Percentiles rank a stretch among this genome's conserved stretches.
Evolutionary conservation across 2,113 vertebrate species (phyloP).

Genomic region (Zapornia atra): DNA sequence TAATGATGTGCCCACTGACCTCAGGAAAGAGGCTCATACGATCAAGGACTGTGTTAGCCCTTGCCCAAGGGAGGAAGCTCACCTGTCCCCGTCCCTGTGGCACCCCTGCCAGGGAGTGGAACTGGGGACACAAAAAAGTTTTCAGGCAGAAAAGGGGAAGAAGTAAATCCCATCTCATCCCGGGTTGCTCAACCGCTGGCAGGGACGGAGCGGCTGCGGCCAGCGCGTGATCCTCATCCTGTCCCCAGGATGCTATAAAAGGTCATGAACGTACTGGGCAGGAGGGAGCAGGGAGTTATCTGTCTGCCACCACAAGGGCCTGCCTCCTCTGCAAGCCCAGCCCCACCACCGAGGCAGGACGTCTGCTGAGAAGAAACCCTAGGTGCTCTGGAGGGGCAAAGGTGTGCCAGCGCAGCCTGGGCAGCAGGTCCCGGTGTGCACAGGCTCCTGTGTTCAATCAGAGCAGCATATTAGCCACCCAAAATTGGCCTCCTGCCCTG

Average conservation of each 20-base stretch:
- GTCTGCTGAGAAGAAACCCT: not conserved
- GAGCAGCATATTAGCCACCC: not conserved
- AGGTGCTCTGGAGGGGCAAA: rapidly evolving
- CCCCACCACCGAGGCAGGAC: not conserved
- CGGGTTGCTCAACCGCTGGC: not conserved
- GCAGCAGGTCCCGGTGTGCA: rapidly evolving
- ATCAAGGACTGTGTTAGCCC: no score
- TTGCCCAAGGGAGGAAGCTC: not conserved
- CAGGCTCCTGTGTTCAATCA: not conserved
- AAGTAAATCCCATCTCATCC: not conserved
- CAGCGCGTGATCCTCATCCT: not conserved
- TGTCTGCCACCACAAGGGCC: not conserved
- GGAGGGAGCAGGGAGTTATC: not conserved
- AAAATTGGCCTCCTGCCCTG: not conserved
- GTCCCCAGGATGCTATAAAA: not conserved
- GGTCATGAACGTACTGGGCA: not conserved
- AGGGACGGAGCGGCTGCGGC: rapidly evolving
- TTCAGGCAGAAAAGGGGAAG: not conserved
- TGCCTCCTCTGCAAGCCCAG: not conserved
- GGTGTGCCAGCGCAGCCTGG: not conserved
- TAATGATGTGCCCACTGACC: not conserved
- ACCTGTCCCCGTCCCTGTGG: not conserved
- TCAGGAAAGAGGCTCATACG: not conserved
- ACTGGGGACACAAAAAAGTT: no score
- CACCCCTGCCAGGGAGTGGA: not conserved